A percentile compares a stretch with the other conserved stretches of the same genome.
These are phyloP conservation scores for pig (Sus scrofa) DNA, from an alignment of 2,113 vertebrate genomes.

Conservation along the genomic window DNA sequence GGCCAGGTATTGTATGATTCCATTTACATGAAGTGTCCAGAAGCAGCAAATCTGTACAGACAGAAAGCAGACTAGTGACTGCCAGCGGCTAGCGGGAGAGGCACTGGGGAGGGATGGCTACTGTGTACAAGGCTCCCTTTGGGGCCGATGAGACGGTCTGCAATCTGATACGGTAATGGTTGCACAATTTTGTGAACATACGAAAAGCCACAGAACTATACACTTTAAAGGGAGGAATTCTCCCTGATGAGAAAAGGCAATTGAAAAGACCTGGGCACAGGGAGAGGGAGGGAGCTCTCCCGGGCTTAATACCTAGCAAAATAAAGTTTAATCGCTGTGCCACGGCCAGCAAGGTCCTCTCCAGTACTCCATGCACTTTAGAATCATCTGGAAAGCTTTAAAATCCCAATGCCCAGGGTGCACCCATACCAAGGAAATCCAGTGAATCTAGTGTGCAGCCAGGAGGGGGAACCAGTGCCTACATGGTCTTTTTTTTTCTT, in stretches of 20 bases:
- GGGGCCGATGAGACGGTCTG: neutral
- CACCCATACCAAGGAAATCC: neutral
- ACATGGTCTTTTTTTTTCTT: neutral
- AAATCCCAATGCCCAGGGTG: neutral
- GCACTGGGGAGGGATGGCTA: neutral
- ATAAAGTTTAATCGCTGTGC: neutral
- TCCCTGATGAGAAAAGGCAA: neutral
- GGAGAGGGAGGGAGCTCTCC: no score
- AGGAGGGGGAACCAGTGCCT: neutral
- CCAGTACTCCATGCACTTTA: rapidly evolving
- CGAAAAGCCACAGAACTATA: neutral
- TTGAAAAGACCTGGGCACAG: neutral
- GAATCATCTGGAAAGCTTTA: neutral
- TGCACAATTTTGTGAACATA: neutral
- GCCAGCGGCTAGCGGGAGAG: neutral
- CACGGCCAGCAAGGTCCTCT: neutral
- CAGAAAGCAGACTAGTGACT: neutral
- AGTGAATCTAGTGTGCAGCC: neutral
- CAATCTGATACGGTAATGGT: neutral
- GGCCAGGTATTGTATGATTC: neutral
- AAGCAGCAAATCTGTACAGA: neutral
- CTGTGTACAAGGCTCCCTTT: neutral
- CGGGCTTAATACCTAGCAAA: neutral
- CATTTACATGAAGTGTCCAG: neutral
- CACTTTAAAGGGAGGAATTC: neutral